phyloP scores from a whole-genome alignment of 2,888 invertebrate species.

The Cantharis nigra region DNA sequence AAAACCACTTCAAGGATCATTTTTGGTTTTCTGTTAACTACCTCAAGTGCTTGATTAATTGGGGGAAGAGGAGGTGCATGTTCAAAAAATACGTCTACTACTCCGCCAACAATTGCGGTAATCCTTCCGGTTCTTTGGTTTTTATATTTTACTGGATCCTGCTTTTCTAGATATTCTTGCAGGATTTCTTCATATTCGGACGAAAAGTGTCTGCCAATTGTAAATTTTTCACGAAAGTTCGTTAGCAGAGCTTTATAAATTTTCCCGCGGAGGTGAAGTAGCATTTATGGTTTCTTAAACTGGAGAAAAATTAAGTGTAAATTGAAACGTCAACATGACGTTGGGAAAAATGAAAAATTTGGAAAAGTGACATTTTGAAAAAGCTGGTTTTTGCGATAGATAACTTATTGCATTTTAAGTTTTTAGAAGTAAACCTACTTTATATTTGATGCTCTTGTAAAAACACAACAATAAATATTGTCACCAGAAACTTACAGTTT shows the following conservation, averaged over 20 bases:
- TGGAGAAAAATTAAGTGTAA: background rate
- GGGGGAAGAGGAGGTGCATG: conserved; percentile 77
- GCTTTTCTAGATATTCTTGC: background rate
- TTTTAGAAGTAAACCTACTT: background rate
- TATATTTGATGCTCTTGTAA: background rate
- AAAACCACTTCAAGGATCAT: conserved; percentile 77
- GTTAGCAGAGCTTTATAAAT: background rate
- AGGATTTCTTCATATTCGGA: background rate
- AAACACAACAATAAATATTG: conserved; percentile 1
- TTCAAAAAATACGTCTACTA: conserved; percentile 95
- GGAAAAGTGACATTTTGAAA: too few species aligned
- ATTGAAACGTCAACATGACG: background rate
- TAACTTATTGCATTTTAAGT: background rate
- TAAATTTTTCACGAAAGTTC: background rate
- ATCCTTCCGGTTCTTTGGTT: conserved; percentile 64
- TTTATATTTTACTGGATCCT: background rate
- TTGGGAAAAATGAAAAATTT: background rate
- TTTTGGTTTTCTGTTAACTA: conserved; percentile 78
- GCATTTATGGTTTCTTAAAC: background rate
- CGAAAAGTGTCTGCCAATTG: background rate
- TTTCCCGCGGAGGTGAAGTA: background rate
- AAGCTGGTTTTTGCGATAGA: background rate
- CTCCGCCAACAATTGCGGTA: conserved; percentile 95
- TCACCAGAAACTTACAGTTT: conserved; percentile 2
- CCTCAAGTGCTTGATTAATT: conserved; percentile 93